Percentiles rank a stretch among this genome's conserved stretches.
phyloP scores from a whole-genome alignment of 2,797 vertebrate genomes.

The Muscicapa comitata region DNA sequence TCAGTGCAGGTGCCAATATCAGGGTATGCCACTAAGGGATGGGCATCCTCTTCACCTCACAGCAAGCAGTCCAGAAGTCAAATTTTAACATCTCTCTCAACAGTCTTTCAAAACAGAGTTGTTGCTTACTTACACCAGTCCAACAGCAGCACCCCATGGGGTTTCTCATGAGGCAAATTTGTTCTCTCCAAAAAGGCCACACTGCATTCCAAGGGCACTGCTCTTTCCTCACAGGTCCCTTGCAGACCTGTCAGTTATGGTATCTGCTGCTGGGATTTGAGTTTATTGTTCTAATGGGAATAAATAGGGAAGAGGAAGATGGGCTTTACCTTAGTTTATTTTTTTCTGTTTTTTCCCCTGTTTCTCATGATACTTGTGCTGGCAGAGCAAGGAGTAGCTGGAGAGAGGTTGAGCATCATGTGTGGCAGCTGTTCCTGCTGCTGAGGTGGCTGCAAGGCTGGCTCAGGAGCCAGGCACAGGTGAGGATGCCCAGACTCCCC shows the following conservation, averaged over 20 bases:
- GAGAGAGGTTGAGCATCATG: background rate
- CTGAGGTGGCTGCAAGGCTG: background rate
- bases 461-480: background rate
- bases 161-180: background rate
- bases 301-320: background rate
- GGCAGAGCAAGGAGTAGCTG: background rate
- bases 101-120: background rate
- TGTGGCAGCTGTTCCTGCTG: background rate
- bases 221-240: background rate
- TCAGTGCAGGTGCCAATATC: background rate
- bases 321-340: background rate
- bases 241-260: background rate
- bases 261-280: background rate
- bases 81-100: background rate
- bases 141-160: background rate
- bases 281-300: background rate
- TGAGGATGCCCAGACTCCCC: background rate
- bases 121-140: accelerated
- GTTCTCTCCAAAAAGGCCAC: background rate
- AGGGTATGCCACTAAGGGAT: accelerated
- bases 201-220: background rate
- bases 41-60: background rate
- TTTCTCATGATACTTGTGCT: background rate
- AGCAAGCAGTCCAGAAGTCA: background rate
- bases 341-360: background rate